Evolutionary conservation across 1,140 invertebrate genomes (phyloP), one percentile per base, ranked within the genome.

Genomic region (Amphibalanus amphitrite): DNA sequence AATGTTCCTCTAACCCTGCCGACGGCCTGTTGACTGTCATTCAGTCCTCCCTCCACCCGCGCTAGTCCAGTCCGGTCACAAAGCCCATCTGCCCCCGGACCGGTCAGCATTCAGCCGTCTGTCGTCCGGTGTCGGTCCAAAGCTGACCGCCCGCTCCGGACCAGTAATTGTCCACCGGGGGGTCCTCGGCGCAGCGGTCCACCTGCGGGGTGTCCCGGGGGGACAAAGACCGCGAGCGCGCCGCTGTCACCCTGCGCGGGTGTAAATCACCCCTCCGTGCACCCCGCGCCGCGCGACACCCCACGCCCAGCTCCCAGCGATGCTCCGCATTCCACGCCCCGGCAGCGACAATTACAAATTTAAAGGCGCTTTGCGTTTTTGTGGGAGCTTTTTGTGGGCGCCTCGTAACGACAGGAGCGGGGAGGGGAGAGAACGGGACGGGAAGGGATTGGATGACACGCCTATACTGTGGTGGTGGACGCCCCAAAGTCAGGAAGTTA

Each of bases 331-430:
- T 13, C 47, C 47, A 23, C 10, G 47, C 20, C 10, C 47, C 13
- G 1, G 13, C 47, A 59, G 47, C 13, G 20, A 23, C 47, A 59
- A 59, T 59, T 59, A 59, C 47, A 59, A 6, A 59, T 59, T 59
- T 59, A 59, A 59, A 59, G 47, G 47, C 47, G 47, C 47, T 59
- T 59, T 59, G 47, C 47, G 47, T 59, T 59, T 59, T 59, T 59
- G 47, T 20, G 47, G 47, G 47, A 8, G 47, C 10, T 6, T 59
- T 59, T 59, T 59, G 47, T 20, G 47, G 6, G 13, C 13, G 6
- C 1, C 23, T 20, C 47, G 47, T 59, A 20, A 8, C 47, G 47
- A 59, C 47, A 59, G 47, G n/a, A 13, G 47, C 13, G 10, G 20
- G 20, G 47, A n/a, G n/a, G n/a, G n/a, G n/a, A n/a, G n/a, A n/a